phyloP scores from a whole-genome alignment of 2,113 vertebrate genomes.

The Xerus inauris region DNA sequence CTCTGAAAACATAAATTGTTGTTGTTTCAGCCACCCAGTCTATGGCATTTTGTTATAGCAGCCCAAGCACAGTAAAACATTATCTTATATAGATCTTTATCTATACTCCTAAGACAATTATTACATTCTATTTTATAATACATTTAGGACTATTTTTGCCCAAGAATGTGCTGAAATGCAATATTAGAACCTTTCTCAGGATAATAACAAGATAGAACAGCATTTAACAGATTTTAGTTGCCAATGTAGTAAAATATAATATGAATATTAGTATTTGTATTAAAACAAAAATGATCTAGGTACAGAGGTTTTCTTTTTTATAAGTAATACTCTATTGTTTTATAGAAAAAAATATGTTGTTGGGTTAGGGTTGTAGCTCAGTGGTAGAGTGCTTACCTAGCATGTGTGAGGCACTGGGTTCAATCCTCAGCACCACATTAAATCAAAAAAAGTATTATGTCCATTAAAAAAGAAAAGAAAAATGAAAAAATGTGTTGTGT shows the following conservation, averaged over 20 bases:
- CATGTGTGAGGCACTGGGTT: too few relatives aligned
- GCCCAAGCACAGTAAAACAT: not conserved
- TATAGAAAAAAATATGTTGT: not conserved
- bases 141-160: constrained; percentile 25
- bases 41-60: not conserved
- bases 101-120: constrained; percentile 23
- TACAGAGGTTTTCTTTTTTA: not conserved
- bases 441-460: too few relatives aligned
- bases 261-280: not conserved
- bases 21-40: not conserved
- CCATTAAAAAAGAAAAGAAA: too few relatives aligned
- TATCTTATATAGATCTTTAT: constrained; percentile 5
- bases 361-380: too few relatives aligned
- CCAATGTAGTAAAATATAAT: not conserved
- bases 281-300: constrained; percentile 41
- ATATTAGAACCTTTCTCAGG: constrained; percentile 17
- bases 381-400: too few relatives aligned
- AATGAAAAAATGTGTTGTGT: not conserved
- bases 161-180: constrained; percentile 37
- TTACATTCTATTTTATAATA: not conserved
- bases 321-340: not conserved
- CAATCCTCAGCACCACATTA: too few relatives aligned
- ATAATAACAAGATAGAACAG: constrained; percentile 3
- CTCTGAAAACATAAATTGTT: not conserved
- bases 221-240: constrained; percentile 15